Evolutionary conservation across 2,888 invertebrate genomes (phyloP).

Genomic region (Nemotelus nigrinus): DNA sequence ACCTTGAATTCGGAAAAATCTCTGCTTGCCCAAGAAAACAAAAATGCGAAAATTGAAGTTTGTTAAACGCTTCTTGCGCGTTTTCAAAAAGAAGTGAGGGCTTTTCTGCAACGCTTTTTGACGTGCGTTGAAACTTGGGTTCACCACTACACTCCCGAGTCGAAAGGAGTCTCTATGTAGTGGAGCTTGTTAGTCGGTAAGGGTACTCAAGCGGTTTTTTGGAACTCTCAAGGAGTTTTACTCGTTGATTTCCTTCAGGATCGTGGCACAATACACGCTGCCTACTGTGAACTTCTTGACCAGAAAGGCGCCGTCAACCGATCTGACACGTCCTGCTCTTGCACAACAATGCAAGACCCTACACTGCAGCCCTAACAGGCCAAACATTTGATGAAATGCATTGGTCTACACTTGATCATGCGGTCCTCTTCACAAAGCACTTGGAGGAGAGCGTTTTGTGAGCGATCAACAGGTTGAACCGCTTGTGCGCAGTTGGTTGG

Average conservation of each 20-base stretch:
- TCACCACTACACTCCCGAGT: too few species aligned
- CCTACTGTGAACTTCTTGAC: neutral
- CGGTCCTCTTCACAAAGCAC: neutral
- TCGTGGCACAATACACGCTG: neutral
- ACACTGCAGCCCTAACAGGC: neutral
- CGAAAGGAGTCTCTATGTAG: too few species aligned
- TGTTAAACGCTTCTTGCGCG: too few species aligned
- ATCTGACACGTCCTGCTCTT: neutral
- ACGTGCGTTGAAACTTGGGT: too few species aligned
- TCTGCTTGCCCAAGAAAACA: too few species aligned
- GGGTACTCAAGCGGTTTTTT: neutral
- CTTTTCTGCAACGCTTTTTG: too few species aligned
- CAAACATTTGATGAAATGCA: neutral
- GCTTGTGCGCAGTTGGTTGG: neutral
- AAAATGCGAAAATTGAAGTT: too few species aligned
- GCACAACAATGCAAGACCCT: neutral
- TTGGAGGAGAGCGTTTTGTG: neutral
- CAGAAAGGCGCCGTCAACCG: neutral
- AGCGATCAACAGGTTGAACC: conserved; percentile 1
- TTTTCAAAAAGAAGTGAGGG: too few species aligned
- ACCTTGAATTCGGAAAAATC: too few species aligned
- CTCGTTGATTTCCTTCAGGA: neutral
- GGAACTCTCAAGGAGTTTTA: neutral
- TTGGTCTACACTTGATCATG: neutral
- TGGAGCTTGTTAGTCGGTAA: too few species aligned